Conservation (phyloP, 2,797 vertebrate species). For the Melanogrammus aeglefinus region DNA sequence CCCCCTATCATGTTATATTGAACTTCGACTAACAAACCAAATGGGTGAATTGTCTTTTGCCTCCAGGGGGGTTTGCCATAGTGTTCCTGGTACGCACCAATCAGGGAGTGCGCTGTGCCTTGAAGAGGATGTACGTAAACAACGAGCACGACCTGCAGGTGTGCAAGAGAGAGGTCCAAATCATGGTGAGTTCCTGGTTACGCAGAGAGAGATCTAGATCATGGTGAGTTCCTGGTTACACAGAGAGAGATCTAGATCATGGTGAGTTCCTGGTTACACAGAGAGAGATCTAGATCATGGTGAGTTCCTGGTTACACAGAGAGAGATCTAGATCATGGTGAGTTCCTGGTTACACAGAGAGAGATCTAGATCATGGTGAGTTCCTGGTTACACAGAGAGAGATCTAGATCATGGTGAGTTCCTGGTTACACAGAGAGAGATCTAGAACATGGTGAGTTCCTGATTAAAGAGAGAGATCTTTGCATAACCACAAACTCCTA, state of each 20-base stretch:
- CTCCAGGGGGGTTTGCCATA: constrained; percentile 91
- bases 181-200: constrained; percentile 86
- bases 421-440: constrained; percentile 77
- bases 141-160: constrained; percentile 95
- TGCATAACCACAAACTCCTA: neutral
- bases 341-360: neutral
- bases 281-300: neutral
- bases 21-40: neutral
- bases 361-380: neutral
- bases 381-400: constrained; percentile 64
- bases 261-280: neutral
- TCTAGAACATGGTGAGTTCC: constrained; percentile 95
- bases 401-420: constrained; percentile 97
- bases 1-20: neutral
- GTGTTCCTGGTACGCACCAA: constrained; percentile 93
- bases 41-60: neutral
- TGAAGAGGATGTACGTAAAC: constrained; percentile 99
- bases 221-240: neutral
- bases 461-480: constrained; percentile 15
- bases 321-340: neutral
- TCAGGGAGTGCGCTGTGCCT: constrained; percentile 90
- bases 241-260: neutral
- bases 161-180: constrained; percentile 96
- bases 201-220: constrained; percentile 52
- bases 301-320: neutral